These are phyloP conservation scores for Lacerta bilineata DNA, from an alignment of 2,797 vertebrate genomes.

Conservation along the genomic window DNA sequence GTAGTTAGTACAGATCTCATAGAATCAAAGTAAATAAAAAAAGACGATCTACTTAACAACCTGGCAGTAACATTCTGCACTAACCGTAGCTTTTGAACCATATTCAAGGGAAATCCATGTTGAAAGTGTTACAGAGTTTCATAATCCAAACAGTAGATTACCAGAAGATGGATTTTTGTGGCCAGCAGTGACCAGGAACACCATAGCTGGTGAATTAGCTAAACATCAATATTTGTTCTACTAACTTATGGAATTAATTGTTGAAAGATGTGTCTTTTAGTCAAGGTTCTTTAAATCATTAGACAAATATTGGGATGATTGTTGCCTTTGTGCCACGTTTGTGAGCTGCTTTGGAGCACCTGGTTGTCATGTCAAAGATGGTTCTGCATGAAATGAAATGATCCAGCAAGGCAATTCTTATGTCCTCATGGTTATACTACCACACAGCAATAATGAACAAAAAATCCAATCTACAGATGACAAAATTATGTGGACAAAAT, in stretches of 20 bases:
- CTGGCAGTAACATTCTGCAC: too few relatives aligned
- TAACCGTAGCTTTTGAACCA: too few relatives aligned
- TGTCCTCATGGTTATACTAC: not conserved
- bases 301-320: not conserved
- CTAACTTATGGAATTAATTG: not conserved
- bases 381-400: not conserved
- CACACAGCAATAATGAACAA: not conserved
- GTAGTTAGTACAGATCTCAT: too few relatives aligned
- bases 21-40: too few relatives aligned
- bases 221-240: not conserved
- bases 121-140: not conserved
- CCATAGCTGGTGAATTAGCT: too few relatives aligned
- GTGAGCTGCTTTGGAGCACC: too few relatives aligned
- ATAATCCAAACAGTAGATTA: too few relatives aligned
- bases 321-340: not conserved
- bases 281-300: not conserved
- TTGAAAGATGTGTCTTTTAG: not conserved
- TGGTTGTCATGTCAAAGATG: too few relatives aligned
- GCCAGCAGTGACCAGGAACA: too few relatives aligned
- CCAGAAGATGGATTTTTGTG: too few relatives aligned
- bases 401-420: not conserved
- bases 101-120: too few relatives aligned
- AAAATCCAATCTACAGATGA: not conserved
- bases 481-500: not conserved
- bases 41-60: too few relatives aligned